These are phyloP conservation scores for Eledone cirrhosa DNA, from an alignment of 2,888 invertebrate species.

Conservation along the genomic window DNA sequence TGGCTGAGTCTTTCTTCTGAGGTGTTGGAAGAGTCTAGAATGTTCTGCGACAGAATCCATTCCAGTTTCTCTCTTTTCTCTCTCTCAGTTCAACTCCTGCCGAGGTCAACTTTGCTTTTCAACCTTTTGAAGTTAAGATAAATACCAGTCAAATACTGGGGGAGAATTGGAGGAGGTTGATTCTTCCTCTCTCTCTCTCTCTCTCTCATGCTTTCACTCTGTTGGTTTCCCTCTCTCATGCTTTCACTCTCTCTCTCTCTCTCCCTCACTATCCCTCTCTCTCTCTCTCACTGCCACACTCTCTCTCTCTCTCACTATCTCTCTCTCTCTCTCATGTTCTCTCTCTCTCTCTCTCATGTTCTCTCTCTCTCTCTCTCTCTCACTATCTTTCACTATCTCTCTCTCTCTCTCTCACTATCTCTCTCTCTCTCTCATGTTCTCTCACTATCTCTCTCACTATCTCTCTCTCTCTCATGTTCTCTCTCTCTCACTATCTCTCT, in stretches of 20 bases:
- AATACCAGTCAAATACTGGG: no score
- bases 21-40: no score
- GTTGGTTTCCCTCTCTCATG: neutral
- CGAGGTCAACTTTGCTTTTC: no score
- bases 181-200: conserved; percentile 11
- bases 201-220: neutral
- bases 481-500: no score
- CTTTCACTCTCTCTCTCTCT: neutral
- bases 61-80: conserved; percentile 23
- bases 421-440: no score
- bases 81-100: no score
- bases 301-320: neutral
- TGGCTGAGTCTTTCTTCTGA: no score
- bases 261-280: neutral
- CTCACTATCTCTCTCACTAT: no score
- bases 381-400: neutral
- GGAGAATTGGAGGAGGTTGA: neutral
- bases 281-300: neutral
- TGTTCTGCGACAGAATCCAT: conserved; percentile 17
- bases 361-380: neutral
- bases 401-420: no score
- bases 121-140: no score
- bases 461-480: no score
- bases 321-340: neutral
- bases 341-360: neutral